Evolutionary conservation across 2,888 invertebrate genomes (phyloP), one percentile per base, ranked within the genome.

Genomic region (Ommatoiulus sabulosus): DNA sequence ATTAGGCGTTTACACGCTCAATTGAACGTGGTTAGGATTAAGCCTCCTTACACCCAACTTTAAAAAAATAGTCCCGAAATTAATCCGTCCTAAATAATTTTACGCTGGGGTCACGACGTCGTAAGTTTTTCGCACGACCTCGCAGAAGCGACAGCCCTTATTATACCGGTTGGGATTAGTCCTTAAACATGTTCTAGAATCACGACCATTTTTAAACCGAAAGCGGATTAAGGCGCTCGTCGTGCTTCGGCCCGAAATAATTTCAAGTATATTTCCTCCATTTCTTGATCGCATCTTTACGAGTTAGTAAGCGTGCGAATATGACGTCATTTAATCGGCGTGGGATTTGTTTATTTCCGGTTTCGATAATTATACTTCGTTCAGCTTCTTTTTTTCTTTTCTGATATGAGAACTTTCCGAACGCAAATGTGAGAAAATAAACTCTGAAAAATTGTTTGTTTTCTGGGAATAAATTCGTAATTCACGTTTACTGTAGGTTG

Each of bases 271-370:
- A 35, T 35, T n/a, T 63, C 10, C 63, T 63, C 63, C 46, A 46
- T 52, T 52, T 17, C 15, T 0, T 15, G 52, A 52, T 52, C 15
- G 12, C 10, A 63, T 63, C n/a, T 35, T 35, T 63, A 15, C 63
- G 20, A 20, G 20, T 20, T 63, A 20, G n/a, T 63, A 63, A 20
- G n/a, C 63, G 20, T 5, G 63, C 35, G 35, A 35, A 35, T 20
- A 63, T 63, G 63, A 63, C 63, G 63, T 63, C 63, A 63, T 63
- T 63, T 63, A 63, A 63, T 63, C 63, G 63, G n/a, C 63, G 63
- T 63, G 63, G 63, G 63, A 63, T 63, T 63, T 63, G n/a, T 63
- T n/a, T 63, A 63, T 63, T 63, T 63, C 63, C 63, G 63, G 63
- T 63, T 63, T 5, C n/a, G 20, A 6, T 63, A 63, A 63, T 63